Base-by-base conservation (phyloP, 2,888 invertebrate genomes). In the Pseudeuparius sepicola region DNA sequence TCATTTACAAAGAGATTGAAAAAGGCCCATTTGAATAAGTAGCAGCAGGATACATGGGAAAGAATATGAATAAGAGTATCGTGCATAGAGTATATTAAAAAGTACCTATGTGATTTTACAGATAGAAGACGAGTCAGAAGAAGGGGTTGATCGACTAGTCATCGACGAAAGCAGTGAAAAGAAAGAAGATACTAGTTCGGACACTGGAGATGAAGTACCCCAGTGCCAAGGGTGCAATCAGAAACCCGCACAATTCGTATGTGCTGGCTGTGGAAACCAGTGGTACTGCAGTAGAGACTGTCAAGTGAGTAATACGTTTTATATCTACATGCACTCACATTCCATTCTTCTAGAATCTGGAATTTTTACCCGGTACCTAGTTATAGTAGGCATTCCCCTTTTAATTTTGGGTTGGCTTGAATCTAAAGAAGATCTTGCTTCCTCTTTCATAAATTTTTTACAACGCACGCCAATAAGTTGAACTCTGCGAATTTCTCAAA, bases 241-340 rank as follows among this genome's bases (percentile, higher is more conserved):
- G 39, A 72, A 78, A 43, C 73, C 81, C 50, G 87, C 88, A 40
- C 85, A 83, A 64, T 89, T 84, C 56, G 85, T 87, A 25, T 90
- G 89, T 59, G 87, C 87, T 26, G 87, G 85, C 31, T 90, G 89
- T 60, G 84, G 82, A 46, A 86, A 85, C 64, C 88, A 88, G 65
- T 92, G 90, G 89, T 92, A 93, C 63, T 93, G 92, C 70, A 88
- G 87, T 56, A 71, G 87, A 35, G 83, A 86, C 45, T 93, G 92
- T 60, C 92, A 92, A 80, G 90, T 90, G 63, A 55, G 56, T 45
- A 34, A 34, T 16, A 23, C 6, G 11, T 16, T 38, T 37, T 38
- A 23, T n/a, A n/a, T n/a, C n/a, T n/a, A n/a, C n/a, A n/a, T n/a
- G n/a, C n/a, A n/a, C n/a, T n/a, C n/a, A n/a, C n/a, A n/a, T n/a